phyloP scores from a whole-genome alignment of 2,113 vertebrate genomes.

The Prinia subflava region DNA sequence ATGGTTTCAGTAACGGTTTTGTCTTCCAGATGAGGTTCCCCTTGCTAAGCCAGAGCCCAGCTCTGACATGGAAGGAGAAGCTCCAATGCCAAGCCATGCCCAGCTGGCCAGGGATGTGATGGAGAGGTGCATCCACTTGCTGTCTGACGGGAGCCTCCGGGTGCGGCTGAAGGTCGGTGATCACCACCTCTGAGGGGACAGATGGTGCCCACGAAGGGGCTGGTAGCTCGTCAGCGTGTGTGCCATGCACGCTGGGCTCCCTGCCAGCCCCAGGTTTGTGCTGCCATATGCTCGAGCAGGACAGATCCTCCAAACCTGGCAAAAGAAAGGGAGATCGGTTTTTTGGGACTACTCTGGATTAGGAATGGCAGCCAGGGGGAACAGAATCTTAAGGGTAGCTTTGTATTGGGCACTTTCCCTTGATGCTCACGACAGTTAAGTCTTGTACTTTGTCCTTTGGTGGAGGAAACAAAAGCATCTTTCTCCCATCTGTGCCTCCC shows the following conservation, averaged over 20 bases:
- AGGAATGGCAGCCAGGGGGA: neutral
- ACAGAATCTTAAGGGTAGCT: neutral
- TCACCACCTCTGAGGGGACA: accelerated
- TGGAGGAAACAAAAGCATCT: neutral
- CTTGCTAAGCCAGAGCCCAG: neutral
- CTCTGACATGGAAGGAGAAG: constrained; percentile 56
- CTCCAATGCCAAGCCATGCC: constrained; percentile 76
- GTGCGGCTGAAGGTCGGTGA: constrained; percentile 86
- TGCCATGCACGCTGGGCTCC: neutral
- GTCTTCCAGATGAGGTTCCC: constrained; percentile 56
- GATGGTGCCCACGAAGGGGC: neutral
- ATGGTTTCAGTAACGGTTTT: neutral
- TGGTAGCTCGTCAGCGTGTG: accelerated
- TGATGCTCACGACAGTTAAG: neutral
- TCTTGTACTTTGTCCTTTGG: neutral
- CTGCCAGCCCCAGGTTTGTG: neutral
- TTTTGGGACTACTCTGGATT: neutral
- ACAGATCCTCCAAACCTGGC: neutral
- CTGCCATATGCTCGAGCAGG: neutral
- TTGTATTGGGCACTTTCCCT: neutral
- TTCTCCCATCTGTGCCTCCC: neutral
- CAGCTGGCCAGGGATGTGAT: constrained; percentile 82
- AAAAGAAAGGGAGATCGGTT: neutral
- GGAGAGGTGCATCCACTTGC: constrained; percentile 88
- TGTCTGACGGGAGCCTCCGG: constrained; percentile 78